Percentiles rank a stretch among this genome's conserved stretches.
Evolutionary conservation across 2,113 vertebrate species (phyloP).

Genomic region (Himantopus leucocephalus): DNA sequence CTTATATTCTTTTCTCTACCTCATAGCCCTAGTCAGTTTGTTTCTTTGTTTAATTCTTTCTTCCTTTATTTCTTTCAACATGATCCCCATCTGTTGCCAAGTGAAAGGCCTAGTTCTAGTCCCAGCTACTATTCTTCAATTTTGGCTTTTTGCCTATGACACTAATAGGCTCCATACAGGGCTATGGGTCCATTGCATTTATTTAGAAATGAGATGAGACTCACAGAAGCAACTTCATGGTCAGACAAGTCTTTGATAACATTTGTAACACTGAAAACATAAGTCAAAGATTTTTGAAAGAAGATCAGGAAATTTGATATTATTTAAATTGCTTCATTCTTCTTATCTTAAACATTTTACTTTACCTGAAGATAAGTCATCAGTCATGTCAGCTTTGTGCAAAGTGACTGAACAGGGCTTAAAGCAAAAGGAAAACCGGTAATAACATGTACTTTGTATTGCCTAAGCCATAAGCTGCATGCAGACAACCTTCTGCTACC

Average conservation of each 20-base stretch:
- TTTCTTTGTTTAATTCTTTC: background rate
- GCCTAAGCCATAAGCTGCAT: background rate
- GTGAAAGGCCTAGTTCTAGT: background rate
- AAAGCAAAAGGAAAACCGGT: background rate
- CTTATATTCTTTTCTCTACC: background rate
- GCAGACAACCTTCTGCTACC: background rate
- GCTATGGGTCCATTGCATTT: background rate
- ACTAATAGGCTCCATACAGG: background rate
- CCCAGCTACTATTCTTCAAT: background rate
- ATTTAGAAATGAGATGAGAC: background rate
- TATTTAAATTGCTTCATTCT: background rate
- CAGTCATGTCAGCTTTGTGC: background rate
- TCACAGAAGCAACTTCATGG: background rate
- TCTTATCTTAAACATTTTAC: background rate
- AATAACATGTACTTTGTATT: background rate
- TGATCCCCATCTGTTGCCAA: background rate
- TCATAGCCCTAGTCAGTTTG: background rate
- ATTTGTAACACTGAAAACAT: background rate
- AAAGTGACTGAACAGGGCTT: background rate
- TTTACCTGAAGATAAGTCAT: background rate
- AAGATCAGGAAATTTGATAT: background rate
- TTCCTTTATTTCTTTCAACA: background rate
- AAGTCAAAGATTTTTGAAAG: background rate
- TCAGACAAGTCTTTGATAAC: background rate
- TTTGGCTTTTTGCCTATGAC: background rate